These are phyloP conservation scores for Typhlichthys subterraneus DNA, from an alignment of 2,797 vertebrate species.

Conservation along the genomic window DNA sequence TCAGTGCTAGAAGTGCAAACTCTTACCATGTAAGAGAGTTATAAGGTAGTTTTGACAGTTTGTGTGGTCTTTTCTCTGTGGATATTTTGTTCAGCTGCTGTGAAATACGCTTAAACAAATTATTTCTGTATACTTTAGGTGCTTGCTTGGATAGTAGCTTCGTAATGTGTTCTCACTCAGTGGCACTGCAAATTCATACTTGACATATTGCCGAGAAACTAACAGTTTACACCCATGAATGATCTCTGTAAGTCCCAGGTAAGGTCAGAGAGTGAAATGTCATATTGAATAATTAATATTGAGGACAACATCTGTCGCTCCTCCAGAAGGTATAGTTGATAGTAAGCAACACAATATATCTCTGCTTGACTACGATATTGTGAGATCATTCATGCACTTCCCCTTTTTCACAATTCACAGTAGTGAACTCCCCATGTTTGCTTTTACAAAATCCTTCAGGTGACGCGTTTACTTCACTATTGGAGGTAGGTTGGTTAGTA, in stretches of 20 bases:
- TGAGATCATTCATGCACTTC: slow-evolving; percentile 7
- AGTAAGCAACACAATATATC: background rate
- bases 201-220: too few species aligned
- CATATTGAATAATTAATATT: slow-evolving; percentile 41
- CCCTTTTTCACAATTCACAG: background rate
- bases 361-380: slow-evolving; percentile 4
- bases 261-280: slow-evolving; percentile 18
- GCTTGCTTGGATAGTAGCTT: too few species aligned
- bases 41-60: slow-evolving; percentile 9
- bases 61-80: too few species aligned
- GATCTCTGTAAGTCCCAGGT: slow-evolving; percentile 19
- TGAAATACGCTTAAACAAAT: too few species aligned
- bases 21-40: slow-evolving; percentile 27
- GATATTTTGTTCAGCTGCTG: too few species aligned
- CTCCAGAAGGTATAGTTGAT: slow-evolving; percentile 1
- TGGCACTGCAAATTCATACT: too few species aligned
- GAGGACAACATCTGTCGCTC: slow-evolving; percentile 26
- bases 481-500: slow-evolving; percentile 43
- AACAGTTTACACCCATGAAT: slow-evolving; percentile 6
- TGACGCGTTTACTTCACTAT: slow-evolving; percentile 39
- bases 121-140: too few species aligned
- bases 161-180: too few species aligned
- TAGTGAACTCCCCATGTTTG: slow-evolving; percentile 26
- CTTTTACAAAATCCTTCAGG: slow-evolving; percentile 32
- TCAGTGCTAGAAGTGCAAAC: slow-evolving; percentile 9